phyloP scores from a whole-genome alignment of 2,888 invertebrate genomes.

The Sceliomorpha sp. region DNA sequence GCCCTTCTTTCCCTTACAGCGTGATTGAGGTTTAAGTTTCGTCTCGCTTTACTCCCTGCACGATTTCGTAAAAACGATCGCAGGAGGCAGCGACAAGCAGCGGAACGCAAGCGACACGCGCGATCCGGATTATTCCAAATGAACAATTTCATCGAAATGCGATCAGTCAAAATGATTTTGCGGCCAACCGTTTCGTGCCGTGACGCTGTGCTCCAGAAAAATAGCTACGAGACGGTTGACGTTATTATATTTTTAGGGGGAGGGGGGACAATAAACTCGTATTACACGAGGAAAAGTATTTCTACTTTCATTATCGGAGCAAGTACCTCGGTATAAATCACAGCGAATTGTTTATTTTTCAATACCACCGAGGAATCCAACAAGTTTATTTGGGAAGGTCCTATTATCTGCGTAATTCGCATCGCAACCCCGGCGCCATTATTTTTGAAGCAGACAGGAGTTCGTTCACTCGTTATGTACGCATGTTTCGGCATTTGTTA shows the following conservation, averaged over 20 bases:
- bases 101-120: constrained; percentile 61
- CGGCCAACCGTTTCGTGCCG: too few species aligned
- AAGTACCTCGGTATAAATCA: too few species aligned
- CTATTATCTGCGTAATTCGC: background rate
- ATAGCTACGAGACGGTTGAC: too few species aligned
- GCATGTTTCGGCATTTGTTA: constrained; percentile 26
- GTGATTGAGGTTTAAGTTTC: constrained; percentile 77
- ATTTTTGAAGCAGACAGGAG: constrained; percentile 12
- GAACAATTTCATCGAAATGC: constrained; percentile 60
- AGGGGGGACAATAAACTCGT: too few species aligned
- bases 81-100: constrained; percentile 49
- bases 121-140: constrained; percentile 60
- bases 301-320: too few species aligned
- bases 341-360: too few species aligned
- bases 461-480: constrained; percentile 15
- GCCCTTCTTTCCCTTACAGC: constrained; percentile 21
- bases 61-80: constrained; percentile 31
- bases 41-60: constrained; percentile 45
- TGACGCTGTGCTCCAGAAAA: too few species aligned
- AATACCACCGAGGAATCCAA: too few species aligned
- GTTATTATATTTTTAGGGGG: too few species aligned
- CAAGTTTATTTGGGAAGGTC: too few species aligned
- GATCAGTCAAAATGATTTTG: background rate
- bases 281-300: too few species aligned
- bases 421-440: constrained; percentile 7